Conservation (phyloP, 2,113 vertebrate genomes). For the Solea solea region DNA sequence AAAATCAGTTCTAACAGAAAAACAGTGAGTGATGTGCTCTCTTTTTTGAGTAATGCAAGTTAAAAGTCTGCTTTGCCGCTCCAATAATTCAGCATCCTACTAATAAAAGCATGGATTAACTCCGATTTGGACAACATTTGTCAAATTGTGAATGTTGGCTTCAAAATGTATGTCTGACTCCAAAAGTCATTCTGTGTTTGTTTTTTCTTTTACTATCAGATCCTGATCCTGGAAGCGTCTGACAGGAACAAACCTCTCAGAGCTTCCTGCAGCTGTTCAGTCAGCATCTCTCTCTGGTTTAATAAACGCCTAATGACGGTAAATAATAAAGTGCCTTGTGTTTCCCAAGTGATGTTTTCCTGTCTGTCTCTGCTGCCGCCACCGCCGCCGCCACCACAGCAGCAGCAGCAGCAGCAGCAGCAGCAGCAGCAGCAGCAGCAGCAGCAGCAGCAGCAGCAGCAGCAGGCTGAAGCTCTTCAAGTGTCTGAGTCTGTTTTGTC, state of each 20-base stretch:
- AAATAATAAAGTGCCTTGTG: constrained; percentile 17
- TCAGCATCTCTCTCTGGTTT: neutral
- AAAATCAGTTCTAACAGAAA: too few species aligned
- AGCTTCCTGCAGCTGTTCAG: neutral
- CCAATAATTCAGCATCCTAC: too few species aligned
- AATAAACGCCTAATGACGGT: constrained; percentile 6
- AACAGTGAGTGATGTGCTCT: too few species aligned
- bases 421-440: too few species aligned
- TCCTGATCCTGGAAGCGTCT: neutral
- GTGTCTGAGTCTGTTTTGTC: neutral
- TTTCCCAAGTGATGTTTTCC: constrained; percentile 25
- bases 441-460: neutral
- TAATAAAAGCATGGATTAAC: too few species aligned
- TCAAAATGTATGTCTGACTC: too few species aligned
- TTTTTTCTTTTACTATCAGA: neutral
- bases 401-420: neutral
- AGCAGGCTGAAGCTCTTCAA: too few species aligned
- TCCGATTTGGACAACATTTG: neutral
- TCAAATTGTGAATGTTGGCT: too few species aligned
- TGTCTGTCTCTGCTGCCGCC: neutral
- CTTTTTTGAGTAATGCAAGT: too few species aligned
- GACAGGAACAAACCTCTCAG: neutral
- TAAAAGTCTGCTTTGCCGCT: too few species aligned
- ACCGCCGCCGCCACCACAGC: too few species aligned
- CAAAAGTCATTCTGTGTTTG: too few species aligned